Evolutionary conservation across 2,888 invertebrate species (phyloP).

Genomic region (Lacanobia oleracea): DNA sequence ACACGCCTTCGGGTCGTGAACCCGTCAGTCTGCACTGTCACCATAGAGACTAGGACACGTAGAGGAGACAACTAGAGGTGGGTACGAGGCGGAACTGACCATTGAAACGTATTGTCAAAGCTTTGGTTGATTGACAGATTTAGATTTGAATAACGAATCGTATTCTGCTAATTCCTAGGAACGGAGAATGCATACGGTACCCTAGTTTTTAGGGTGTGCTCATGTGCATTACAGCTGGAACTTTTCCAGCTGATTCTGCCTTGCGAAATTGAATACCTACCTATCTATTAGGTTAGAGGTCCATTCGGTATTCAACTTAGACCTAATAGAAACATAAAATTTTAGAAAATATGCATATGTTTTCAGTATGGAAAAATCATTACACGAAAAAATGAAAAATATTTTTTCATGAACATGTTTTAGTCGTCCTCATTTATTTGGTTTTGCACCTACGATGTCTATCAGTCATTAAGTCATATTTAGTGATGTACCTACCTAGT

Average conservation of each 20-base stretch:
- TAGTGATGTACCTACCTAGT: neutral
- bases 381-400: neutral
- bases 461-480: neutral
- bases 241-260: neutral
- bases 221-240: neutral
- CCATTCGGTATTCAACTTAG: too few species aligned
- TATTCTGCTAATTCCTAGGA: neutral
- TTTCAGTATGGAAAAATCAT: neutral
- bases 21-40: slow-evolving; percentile 67
- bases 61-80: slow-evolving; percentile 55
- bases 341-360: neutral
- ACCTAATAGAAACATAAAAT: neutral
- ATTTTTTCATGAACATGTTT: neutral
- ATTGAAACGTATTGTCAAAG: slow-evolving; percentile 13
- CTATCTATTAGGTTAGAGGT: too few species aligned
- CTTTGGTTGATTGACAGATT: slow-evolving; percentile 18
- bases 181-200: neutral
- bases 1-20: slow-evolving; percentile 79
- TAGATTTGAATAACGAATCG: slow-evolving; percentile 20
- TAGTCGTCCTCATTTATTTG: neutral
- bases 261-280: neutral
- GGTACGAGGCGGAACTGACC: slow-evolving; percentile 18
- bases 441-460: neutral
- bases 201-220: neutral
- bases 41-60: slow-evolving; percentile 57